Conservation (phyloP, 2,113 vertebrate species). For the Coregonus clupeaformis region DNA sequence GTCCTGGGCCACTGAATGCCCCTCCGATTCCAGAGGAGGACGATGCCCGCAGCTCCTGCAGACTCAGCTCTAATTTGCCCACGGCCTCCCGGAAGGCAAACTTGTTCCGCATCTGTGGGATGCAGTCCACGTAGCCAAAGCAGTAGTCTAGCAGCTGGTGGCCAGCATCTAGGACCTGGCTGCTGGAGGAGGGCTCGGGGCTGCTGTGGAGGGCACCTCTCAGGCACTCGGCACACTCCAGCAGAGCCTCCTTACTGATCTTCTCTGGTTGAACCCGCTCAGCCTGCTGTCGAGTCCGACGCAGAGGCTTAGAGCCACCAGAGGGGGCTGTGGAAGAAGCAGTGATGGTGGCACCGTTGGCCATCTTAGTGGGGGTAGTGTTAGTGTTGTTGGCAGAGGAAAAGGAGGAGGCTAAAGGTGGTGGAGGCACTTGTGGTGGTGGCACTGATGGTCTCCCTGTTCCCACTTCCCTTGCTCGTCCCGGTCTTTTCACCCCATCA, state of each 20-base stretch:
- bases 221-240: constrained; percentile 90
- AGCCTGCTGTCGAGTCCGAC: constrained; percentile 84
- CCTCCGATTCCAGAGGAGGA: constrained; percentile 69
- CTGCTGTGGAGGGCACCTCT: constrained; percentile 80
- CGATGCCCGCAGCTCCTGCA: constrained; percentile 95
- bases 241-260: constrained; percentile 89
- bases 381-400: constrained; percentile 49
- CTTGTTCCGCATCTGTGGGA: constrained; percentile 96
- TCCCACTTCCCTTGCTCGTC: constrained; percentile 71
- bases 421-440: constrained; percentile 93
- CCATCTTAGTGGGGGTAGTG: constrained; percentile 82
- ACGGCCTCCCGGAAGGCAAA: constrained; percentile 97
- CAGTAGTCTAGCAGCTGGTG: constrained; percentile 97
- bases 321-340: constrained; percentile 70
- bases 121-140: constrained; percentile 98
- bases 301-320: constrained; percentile 80
- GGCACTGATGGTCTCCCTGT: constrained; percentile 82
- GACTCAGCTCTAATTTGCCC: constrained; percentile 93
- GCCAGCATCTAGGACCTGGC: constrained; percentile 93
- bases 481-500: constrained; percentile 72
- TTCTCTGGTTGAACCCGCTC: constrained; percentile 87
- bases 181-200: constrained; percentile 85
- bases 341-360: constrained; percentile 76
- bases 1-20: constrained; percentile 65
- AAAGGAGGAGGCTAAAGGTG: constrained; percentile 37